These are phyloP conservation scores for Lerista edwardsae DNA, from an alignment of 2,797 vertebrate species.

Conservation along the genomic window DNA sequence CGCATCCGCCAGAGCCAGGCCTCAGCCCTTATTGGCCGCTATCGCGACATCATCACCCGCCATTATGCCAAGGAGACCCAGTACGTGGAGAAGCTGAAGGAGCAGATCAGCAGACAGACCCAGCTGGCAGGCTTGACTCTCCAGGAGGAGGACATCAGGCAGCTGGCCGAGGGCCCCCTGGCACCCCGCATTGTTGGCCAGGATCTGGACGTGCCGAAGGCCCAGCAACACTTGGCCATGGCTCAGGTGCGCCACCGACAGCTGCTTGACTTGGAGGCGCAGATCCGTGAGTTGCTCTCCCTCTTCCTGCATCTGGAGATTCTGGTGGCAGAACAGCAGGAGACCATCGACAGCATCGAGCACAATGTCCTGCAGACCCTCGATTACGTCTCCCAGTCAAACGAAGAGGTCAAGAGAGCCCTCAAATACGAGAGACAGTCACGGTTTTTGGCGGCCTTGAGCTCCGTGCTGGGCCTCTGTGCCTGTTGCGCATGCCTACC, in stretches of 20 bases:
- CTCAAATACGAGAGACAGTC: conserved; percentile 63
- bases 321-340: conserved; percentile 67
- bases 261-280: conserved; percentile 71
- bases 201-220: conserved; percentile 66
- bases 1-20: conserved; percentile 67
- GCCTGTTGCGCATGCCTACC: conserved; percentile 70
- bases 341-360: conserved; percentile 70
- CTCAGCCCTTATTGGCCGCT: conserved; percentile 57
- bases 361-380: conserved; percentile 64
- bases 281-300: conserved; percentile 65
- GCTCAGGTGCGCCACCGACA: conserved; percentile 67
- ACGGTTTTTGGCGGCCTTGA: conserved; percentile 50
- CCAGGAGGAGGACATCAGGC: conserved; percentile 56
- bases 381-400: conserved; percentile 61
- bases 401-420: conserved; percentile 70
- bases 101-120: conserved; percentile 69
- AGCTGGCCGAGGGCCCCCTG: conserved; percentile 52
- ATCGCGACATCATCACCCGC: conserved; percentile 48
- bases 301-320: conserved; percentile 72
- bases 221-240: conserved; percentile 60
- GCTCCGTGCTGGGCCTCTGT: conserved; percentile 56
- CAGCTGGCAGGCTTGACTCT: conserved; percentile 70
- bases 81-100: conserved; percentile 66
- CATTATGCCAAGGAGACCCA: conserved; percentile 69
- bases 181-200: conserved; percentile 66